Base-by-base conservation (phyloP, 2,888 invertebrate genomes). In the Himalopsyche kuldschensis region DNA sequence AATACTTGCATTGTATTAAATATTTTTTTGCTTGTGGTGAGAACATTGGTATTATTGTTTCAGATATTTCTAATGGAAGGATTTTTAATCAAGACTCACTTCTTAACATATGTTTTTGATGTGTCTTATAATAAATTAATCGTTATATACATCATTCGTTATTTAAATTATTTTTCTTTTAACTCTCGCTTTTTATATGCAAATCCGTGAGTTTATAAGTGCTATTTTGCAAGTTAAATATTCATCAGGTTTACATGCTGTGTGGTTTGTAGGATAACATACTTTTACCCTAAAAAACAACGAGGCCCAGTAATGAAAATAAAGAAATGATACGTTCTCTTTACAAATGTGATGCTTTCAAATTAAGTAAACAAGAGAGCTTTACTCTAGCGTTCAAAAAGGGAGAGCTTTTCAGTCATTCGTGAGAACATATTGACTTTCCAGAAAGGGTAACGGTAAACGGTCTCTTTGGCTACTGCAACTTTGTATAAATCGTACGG, bases 331-430 rank as follows among this genome's bases (percentile, higher is more conserved):
- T 35, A 35, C 77, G 41, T 15, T 69, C 69, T 48, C 78, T 46
- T 75, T n/a, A 75, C 69, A 78, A 69, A 69, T 69, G 78, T 78
- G 47, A 77, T 82, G 78, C 78, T 63, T 81, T 84, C 81, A 81
- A 84, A 84, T 84, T 84, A 84, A 81, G 78, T 78, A 78, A 78
- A 78, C 81, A 81, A 75, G 78, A n/a, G 24, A 76, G 75, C 81
- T 78, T 84, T 55, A 77, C 81, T 30, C 77, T 63, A 27, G 41
- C 32, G 78, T 69, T 32, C 41, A 63, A 83, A 83, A 77, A 46
- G 17, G 27, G 24, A 35, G 31, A 63, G 46, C 41, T 55, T 24
- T 15, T 77, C 78, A 30, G 32, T 75, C 30, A 75, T 31, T n/a
- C 69, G 78, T 78, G 81, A 27, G 78, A 78, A 81, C 48, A 78